These are phyloP conservation scores for Odontocolon sp. DNA, from an alignment of 2,888 invertebrate species.

Conservation along the genomic window DNA sequence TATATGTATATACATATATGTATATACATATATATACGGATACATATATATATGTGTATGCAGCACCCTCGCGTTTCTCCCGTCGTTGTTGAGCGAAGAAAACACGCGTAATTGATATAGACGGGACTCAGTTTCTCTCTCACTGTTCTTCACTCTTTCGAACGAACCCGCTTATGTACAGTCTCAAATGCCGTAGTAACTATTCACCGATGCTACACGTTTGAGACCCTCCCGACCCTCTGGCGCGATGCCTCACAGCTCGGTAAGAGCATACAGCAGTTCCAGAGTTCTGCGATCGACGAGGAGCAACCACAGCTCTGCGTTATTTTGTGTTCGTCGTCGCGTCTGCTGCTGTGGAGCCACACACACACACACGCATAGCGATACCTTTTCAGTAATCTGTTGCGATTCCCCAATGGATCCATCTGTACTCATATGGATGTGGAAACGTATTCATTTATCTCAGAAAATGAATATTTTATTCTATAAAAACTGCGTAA, in stretches of 20 bases:
- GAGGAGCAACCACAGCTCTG: constrained; percentile 29
- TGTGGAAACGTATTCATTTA: constrained; percentile 31
- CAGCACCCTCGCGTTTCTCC: constrained; percentile 41
- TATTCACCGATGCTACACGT: constrained; percentile 26
- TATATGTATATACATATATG: background rate
- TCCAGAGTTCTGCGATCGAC: constrained; percentile 32
- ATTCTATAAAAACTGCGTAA: background rate
- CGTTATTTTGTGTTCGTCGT: constrained; percentile 32
- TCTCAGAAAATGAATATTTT: background rate
- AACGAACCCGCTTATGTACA: background rate
- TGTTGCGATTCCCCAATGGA: constrained; percentile 16
- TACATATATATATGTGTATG: constrained; percentile 2
- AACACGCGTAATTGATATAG: constrained; percentile 71
- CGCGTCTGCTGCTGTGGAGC: constrained; percentile 1
- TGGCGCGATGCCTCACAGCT: constrained; percentile 31
- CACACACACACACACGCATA: background rate
- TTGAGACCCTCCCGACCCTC: constrained; percentile 22
- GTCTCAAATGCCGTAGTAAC: constrained; percentile 33
- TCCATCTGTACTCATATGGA: constrained; percentile 33
- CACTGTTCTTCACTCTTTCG: constrained; percentile 31
- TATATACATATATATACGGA: background rate
- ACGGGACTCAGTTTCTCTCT: constrained; percentile 57
- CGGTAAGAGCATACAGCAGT: constrained; percentile 26
- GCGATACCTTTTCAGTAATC: constrained; percentile 16
- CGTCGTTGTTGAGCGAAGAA: constrained; percentile 55